Evolutionary conservation across 2,888 invertebrate genomes (phyloP).

Genomic region (Dryobota labecula): DNA sequence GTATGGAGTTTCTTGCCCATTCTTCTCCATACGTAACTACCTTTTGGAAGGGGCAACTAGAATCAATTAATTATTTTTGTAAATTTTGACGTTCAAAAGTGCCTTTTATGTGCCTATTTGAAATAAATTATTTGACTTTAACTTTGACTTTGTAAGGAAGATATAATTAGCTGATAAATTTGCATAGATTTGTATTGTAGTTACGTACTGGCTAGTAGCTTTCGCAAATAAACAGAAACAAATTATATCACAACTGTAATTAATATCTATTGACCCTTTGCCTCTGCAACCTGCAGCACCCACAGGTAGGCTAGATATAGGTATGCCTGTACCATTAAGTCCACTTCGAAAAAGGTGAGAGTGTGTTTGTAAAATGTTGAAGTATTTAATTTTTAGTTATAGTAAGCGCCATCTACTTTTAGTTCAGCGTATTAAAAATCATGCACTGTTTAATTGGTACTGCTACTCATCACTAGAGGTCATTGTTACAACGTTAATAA

Average conservation of each 20-base stretch:
- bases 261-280: background rate
- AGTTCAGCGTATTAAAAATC: background rate
- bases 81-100: too few species aligned
- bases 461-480: slow-evolving; percentile 74
- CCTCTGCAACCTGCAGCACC: background rate
- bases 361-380: background rate
- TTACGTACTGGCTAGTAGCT: background rate
- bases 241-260: background rate
- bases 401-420: slow-evolving; percentile 47
- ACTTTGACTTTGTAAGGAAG: too few species aligned
- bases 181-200: background rate
- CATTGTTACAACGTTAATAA: background rate
- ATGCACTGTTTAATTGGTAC: slow-evolving; percentile 3
- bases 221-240: background rate
- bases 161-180: background rate
- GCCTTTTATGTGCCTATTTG: too few species aligned
- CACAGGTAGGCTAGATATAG: background rate
- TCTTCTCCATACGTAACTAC: too few species aligned
- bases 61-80: too few species aligned
- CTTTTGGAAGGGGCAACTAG: too few species aligned
- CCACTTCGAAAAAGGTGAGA: too few species aligned
- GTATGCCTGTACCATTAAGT: background rate
- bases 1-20: too few species aligned
- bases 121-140: too few species aligned
- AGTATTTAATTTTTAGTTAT: background rate